Conservation (phyloP, 1,140 invertebrate species). For the Aphelinus atriplicis region DNA sequence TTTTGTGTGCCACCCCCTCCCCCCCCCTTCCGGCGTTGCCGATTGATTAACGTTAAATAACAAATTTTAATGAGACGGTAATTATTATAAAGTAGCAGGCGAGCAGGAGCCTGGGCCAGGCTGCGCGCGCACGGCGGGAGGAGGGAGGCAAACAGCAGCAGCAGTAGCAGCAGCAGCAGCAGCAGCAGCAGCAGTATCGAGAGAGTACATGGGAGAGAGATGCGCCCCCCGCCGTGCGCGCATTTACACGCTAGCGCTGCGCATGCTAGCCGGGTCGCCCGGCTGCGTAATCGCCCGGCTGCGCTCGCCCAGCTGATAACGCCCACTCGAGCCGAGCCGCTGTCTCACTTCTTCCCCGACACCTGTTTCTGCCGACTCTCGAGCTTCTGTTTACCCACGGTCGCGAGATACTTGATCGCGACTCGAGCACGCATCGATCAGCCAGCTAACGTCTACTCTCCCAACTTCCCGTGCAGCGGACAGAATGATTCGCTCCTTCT, state of each 20-base stretch:
- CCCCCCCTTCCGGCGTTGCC: conserved; percentile 31
- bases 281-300: conserved; percentile 55
- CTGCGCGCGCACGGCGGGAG: conserved; percentile 40
- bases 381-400: no score
- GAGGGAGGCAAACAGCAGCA: conserved; percentile 14
- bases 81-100: conserved; percentile 66
- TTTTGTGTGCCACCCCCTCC: conserved; percentile 41
- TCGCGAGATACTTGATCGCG: no score
- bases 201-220: conserved; percentile 8
- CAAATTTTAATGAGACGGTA: conserved; percentile 65
- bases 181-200: conserved; percentile 49
- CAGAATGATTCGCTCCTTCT: no score
- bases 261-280: conserved; percentile 60
- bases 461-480: no score
- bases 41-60: conserved; percentile 65
- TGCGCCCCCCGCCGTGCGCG: conserved; percentile 30
- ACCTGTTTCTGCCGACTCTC: no score
- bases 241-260: conserved; percentile 17
- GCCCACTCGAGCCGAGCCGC: neutral
- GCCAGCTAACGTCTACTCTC: no score
- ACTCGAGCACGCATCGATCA: no score
- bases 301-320: neutral
- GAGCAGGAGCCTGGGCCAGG: conserved; percentile 50
- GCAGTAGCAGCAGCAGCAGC: no score
- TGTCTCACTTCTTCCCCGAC: no score